phyloP scores from a whole-genome alignment of 2,888 invertebrate genomes.

The Xanthia togata region DNA sequence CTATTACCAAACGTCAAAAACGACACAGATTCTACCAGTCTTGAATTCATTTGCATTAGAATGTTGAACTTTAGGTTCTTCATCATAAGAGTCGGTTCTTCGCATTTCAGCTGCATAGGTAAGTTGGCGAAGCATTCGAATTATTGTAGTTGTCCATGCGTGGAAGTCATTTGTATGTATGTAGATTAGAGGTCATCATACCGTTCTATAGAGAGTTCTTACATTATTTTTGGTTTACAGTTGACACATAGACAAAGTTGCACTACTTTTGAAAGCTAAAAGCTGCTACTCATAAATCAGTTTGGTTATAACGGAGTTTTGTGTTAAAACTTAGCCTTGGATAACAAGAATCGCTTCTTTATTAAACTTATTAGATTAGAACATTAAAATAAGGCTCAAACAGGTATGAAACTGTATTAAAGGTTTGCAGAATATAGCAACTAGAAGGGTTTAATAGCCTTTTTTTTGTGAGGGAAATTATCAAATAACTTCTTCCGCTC shows the following conservation, averaged over 20 bases:
- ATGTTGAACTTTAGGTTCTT: conserved; percentile 73
- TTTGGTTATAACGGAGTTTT: conserved; percentile 59
- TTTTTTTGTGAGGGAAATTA: too few species aligned
- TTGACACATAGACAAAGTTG: conserved; percentile 81
- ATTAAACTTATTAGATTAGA: background rate
- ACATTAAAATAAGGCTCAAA: background rate
- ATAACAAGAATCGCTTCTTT: background rate
- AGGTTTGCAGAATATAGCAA: background rate
- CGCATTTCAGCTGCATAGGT: conserved; percentile 27
- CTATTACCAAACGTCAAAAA: conserved; percentile 84
- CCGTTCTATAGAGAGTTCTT: conserved; percentile 81
- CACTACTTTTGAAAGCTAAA: conserved; percentile 74
- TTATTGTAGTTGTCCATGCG: conserved; percentile 88
- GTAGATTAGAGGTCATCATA: conserved; percentile 89
- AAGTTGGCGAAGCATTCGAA: conserved; percentile 77
- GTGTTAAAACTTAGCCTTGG: background rate
- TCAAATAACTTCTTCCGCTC: too few species aligned
- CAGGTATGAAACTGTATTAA: background rate
- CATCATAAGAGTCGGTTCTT: conserved; percentile 52
- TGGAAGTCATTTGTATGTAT: conserved; percentile 88
- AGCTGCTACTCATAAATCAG: conserved; percentile 63
- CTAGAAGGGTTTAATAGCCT: background rate
- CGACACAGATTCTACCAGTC: conserved; percentile 52
- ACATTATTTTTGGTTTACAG: conserved; percentile 77
- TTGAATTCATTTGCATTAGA: conserved; percentile 27